Percentiles rank a stretch among this genome's conserved stretches.
These are phyloP conservation scores for Dysdera silvatica DNA, from an alignment of 1,140 invertebrate species.

Conservation along the genomic window DNA sequence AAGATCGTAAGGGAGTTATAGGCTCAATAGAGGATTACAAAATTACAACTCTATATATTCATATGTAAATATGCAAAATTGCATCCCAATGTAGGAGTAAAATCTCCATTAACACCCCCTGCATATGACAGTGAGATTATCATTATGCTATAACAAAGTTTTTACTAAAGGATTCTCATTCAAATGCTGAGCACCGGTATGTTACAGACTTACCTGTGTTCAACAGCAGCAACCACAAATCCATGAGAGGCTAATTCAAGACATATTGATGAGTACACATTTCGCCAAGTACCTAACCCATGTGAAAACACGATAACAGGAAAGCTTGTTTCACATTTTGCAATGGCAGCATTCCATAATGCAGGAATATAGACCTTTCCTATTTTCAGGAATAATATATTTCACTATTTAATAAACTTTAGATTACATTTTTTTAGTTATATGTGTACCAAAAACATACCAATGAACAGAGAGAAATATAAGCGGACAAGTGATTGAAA, in stretches of 20 bases:
- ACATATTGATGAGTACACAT: slow-evolving; percentile 54
- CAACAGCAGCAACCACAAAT: slow-evolving; percentile 54
- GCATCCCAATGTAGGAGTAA: too few species aligned
- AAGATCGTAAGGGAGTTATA: too few species aligned
- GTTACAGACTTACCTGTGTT: slow-evolving; percentile 35
- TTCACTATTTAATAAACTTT: not conserved
- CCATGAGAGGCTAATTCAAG: slow-evolving; percentile 57
- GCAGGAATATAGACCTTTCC: slow-evolving; percentile 47
- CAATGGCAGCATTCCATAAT: slow-evolving; percentile 47
- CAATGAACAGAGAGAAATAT: not conserved
- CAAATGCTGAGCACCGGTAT: too few species aligned
- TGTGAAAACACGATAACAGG: slow-evolving; percentile 60
- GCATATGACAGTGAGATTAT: too few species aligned
- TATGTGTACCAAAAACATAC: not conserved
- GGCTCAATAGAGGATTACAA: too few species aligned
- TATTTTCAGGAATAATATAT: not conserved
- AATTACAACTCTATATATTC: too few species aligned
- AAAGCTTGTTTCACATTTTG: slow-evolving; percentile 42
- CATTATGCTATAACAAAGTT: too few species aligned
- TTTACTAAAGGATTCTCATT: too few species aligned
- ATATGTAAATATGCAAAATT: too few species aligned
- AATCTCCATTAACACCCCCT: too few species aligned
- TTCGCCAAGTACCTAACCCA: slow-evolving; percentile 56
- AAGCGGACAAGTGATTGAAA: not conserved
- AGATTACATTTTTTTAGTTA: not conserved